phyloP scores from a whole-genome alignment of 2,113 vertebrate genomes.

The Lonchura striata region DNA sequence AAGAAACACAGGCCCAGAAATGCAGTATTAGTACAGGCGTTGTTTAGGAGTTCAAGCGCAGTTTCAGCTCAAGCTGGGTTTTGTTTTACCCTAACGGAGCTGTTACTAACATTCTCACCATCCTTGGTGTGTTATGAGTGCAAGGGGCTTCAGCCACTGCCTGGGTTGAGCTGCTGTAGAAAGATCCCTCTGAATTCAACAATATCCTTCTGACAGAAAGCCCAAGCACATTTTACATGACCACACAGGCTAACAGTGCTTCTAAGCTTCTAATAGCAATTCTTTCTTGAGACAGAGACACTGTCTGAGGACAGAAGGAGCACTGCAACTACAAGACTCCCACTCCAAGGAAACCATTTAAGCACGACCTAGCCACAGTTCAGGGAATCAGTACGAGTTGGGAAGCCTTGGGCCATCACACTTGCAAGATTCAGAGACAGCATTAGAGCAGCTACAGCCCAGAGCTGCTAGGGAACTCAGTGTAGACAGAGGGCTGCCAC shows the following conservation, averaged over 20 bases:
- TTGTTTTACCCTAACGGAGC: not conserved
- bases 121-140: not conserved
- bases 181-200: not conserved
- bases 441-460: not conserved
- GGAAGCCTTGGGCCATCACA: not conserved
- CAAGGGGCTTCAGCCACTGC: not conserved
- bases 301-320: not conserved
- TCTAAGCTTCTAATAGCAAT: not conserved
- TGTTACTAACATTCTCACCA: not conserved
- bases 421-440: not conserved
- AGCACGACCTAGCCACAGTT: not conserved
- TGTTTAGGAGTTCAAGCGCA: not conserved
- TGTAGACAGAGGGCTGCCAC: not conserved
- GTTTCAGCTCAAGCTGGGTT: not conserved
- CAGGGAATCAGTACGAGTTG: not conserved
- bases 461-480: not conserved
- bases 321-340: not conserved
- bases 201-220: not conserved
- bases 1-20: not conserved
- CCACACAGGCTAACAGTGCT: not conserved
- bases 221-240: fast-evolving
- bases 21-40: not conserved
- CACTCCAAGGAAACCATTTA: not conserved
- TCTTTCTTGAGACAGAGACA: not conserved
- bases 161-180: not conserved